Base-by-base conservation (phyloP, 2,888 invertebrate species). In the Portevinia maculata region DNA sequence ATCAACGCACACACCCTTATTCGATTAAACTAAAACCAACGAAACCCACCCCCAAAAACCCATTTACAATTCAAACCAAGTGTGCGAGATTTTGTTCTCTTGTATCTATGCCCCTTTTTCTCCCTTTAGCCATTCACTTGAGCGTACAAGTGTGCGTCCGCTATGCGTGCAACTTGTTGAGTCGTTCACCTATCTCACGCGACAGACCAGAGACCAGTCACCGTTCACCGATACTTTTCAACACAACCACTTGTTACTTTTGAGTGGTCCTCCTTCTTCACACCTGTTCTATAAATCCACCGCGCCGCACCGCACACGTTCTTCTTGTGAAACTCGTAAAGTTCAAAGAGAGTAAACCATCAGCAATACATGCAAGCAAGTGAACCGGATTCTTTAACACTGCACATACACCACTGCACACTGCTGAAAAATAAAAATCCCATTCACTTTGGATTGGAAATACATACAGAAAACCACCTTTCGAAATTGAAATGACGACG, bases 151-250 rank as follows among this genome's bases (percentile, higher is more conserved):
- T 67, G 64, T 76, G 76, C 52, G 62, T 75, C 46, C 48, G 55
- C 48, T 71, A 55, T 76, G 75, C 78, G 71, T 83, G 83, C 83
- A 83, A 83, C 83, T 83, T 83, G 83, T 83, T 83, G 83, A 83
- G 83, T 83, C 83, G 83, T 83, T 83, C 78, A 83, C 83, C 83
- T 83, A 83, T 83, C 83, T 83, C 76, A 74, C 39, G 52, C 5
- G 15, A 34, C 15, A 64, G 15, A 6, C 50, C 0, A 8, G 15
- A 52, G n/a, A n/a, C n/a, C n/a, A n/a, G 65, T 30, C 15, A 37
- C 59, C 46, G 50, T 13, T 37, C 53, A 48, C 59, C 52, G 76
- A 64, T 76, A 75, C 81, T 70, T 64, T 76, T 76, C 81, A 55
- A 15, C 69, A 75, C 70, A 76, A 71, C 76, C 81, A 83, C 81